Evolutionary conservation across 2,888 invertebrate genomes (phyloP).

Genomic region (Mesoligia furuncula): DNA sequence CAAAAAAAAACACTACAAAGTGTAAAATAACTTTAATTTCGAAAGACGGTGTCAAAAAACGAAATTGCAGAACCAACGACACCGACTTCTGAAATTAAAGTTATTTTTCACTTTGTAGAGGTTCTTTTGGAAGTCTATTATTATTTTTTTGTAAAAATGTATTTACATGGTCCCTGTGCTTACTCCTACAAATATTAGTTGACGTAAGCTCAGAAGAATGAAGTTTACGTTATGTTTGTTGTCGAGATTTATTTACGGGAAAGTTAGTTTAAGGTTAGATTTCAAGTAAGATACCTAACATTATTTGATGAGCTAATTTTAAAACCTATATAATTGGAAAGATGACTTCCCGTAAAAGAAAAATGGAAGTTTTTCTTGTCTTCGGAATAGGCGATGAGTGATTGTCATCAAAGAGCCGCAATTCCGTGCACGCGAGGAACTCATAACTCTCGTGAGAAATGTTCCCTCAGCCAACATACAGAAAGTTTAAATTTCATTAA

Average conservation of each 20-base stretch:
- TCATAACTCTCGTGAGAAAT: constrained; percentile 42
- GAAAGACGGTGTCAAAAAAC: too few relatives aligned
- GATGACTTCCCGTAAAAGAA: background rate
- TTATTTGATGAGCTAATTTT: background rate
- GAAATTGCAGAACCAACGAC: too few relatives aligned
- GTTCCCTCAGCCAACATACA: constrained; percentile 42
- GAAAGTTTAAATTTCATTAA: constrained; percentile 59
- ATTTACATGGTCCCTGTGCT: background rate
- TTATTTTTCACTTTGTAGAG: too few relatives aligned
- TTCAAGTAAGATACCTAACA: too few relatives aligned
- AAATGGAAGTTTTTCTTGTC: constrained; percentile 12
- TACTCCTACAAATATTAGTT: too few relatives aligned
- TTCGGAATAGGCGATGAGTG: constrained; percentile 26
- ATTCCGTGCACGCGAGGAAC: constrained; percentile 48
- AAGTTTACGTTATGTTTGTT: background rate
- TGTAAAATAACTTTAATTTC: too few relatives aligned
- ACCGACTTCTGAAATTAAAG: too few relatives aligned
- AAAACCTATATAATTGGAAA: background rate
- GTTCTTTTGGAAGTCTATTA: too few relatives aligned
- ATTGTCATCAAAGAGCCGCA: constrained; percentile 35
- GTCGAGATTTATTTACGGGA: background rate
- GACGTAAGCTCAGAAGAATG: background rate
- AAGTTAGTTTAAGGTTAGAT: background rate
- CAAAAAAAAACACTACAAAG: too few relatives aligned
- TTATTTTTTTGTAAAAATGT: too few relatives aligned